A percentile compares a stretch with the other conserved stretches of the same genome.
Conservation (phyloP, 2,888 invertebrate genomes). For the Dryomyza anilis region DNA sequence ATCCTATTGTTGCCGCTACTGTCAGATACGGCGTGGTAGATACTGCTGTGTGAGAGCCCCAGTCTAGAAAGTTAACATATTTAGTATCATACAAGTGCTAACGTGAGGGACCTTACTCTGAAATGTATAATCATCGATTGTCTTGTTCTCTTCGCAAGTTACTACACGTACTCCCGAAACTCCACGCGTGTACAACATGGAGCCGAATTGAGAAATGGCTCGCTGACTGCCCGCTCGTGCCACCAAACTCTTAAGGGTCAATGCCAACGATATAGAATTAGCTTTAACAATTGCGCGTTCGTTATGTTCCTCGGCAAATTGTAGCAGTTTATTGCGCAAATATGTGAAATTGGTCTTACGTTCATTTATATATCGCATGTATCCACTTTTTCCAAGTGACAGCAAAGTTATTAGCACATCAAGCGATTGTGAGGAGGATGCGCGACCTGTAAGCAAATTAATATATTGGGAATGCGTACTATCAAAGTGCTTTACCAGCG, state of each 20-base stretch:
- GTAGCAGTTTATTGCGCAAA: conserved; percentile 65
- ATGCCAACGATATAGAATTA: conserved; percentile 74
- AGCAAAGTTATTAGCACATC: conserved; percentile 79
- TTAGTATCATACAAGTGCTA: background rate
- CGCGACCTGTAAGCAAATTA: conserved; percentile 64
- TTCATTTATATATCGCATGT: conserved; percentile 66
- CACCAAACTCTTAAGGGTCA: conserved; percentile 59
- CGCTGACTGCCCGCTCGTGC: background rate
- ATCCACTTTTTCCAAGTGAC: conserved; percentile 71
- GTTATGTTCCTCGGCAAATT: conserved; percentile 65
- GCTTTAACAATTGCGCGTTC: conserved; percentile 67
- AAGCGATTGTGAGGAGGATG: conserved; percentile 72
- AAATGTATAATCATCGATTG: conserved; percentile 65
- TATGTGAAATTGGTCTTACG: conserved; percentile 69
- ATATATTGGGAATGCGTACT: background rate
- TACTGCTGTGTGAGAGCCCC: conserved; percentile 70
- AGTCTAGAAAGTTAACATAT: conserved; percentile 63
- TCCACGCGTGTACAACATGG: conserved; percentile 74
- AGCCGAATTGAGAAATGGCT: conserved; percentile 63
- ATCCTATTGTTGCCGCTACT: conserved; percentile 74
- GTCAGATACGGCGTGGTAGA: conserved; percentile 68
- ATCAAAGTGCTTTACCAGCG: conserved; percentile 61
- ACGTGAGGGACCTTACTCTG: conserved; percentile 59
- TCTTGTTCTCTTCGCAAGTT: conserved; percentile 63
- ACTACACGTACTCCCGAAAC: conserved; percentile 76